Conservation (phyloP, 2,888 invertebrate genomes). For the Neoaliturus tenellus region DNA sequence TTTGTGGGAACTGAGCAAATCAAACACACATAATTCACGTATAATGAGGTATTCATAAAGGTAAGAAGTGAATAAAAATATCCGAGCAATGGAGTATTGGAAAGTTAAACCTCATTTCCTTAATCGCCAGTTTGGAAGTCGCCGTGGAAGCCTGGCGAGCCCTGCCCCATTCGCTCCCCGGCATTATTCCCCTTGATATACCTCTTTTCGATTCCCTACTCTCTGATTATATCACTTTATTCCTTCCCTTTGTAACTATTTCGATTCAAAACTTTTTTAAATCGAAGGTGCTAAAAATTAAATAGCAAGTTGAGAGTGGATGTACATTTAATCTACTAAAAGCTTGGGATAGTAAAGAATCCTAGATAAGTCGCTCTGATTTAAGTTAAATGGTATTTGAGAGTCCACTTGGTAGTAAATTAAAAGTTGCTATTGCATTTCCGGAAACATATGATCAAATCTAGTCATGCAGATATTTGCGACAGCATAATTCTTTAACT, state of each 20-base stretch:
- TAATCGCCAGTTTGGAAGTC: slow-evolving; percentile 15
- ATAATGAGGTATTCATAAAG: background rate
- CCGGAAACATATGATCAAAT: too few relatives aligned
- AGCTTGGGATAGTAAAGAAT: too few relatives aligned
- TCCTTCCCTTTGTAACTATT: background rate
- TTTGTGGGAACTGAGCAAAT: too few relatives aligned
- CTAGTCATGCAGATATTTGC: too few relatives aligned
- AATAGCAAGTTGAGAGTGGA: too few relatives aligned
- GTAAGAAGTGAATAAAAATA: slow-evolving; percentile 14
- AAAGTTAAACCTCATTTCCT: slow-evolving; percentile 16
- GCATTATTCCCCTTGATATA: background rate
- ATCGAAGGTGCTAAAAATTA: background rate
- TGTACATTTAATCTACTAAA: too few relatives aligned
- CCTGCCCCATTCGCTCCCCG: background rate
- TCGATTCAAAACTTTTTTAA: slow-evolving; percentile 4
- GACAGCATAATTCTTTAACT: too few relatives aligned
- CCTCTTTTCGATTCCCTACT: background rate
- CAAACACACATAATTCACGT: too few relatives aligned
- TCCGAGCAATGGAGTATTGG: slow-evolving; percentile 16
- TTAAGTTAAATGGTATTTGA: too few relatives aligned
- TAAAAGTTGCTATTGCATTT: too few relatives aligned
- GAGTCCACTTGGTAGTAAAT: too few relatives aligned
- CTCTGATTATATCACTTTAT: background rate
- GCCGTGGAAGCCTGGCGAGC: background rate
- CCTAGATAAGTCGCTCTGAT: too few relatives aligned